Evolutionary conservation across 1,140 invertebrate genomes (phyloP).

Genomic region (Cherax quadricarinatus): DNA sequence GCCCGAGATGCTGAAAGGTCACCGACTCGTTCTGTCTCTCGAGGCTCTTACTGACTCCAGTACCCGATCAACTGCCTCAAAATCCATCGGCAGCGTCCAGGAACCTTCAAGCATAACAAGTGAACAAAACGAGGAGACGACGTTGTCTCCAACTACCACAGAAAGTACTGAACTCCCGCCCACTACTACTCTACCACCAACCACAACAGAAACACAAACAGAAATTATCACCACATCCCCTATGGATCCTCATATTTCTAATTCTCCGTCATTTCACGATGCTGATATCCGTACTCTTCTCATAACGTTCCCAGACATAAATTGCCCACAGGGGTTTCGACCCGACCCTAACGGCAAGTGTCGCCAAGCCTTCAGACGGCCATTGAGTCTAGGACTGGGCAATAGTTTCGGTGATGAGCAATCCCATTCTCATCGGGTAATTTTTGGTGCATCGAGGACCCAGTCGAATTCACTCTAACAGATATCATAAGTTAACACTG

Average conservation of each 20-base stretch:
- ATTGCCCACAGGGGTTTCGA: not conserved
- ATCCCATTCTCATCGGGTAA: not conserved
- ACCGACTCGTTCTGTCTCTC: not conserved
- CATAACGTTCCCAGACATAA: not conserved
- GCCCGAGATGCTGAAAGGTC: not conserved
- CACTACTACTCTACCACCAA: not conserved
- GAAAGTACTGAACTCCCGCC: not conserved
- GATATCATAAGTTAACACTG: not conserved
- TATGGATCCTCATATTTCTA: not conserved
- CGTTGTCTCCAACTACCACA: not conserved
- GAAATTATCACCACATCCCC: not conserved
- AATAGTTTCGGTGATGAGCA: not conserved
- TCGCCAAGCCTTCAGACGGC: not conserved
- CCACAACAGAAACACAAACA: not conserved
- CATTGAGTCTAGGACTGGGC: not conserved
- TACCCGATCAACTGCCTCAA: not conserved
- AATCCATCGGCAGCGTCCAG: not conserved
- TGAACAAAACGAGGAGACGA: not conserved
- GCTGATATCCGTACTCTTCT: not conserved
- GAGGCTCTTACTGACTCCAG: not conserved
- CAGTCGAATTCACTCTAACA: not conserved
- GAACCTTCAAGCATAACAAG: not conserved
- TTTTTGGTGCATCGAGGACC: not conserved
- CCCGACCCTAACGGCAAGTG: not conserved
- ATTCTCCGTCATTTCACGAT: not conserved